Percentiles rank a stretch among this genome's conserved stretches.
phyloP scores from a whole-genome alignment of 2,797 vertebrate species.

The Enteromius trimaculatus region DNA sequence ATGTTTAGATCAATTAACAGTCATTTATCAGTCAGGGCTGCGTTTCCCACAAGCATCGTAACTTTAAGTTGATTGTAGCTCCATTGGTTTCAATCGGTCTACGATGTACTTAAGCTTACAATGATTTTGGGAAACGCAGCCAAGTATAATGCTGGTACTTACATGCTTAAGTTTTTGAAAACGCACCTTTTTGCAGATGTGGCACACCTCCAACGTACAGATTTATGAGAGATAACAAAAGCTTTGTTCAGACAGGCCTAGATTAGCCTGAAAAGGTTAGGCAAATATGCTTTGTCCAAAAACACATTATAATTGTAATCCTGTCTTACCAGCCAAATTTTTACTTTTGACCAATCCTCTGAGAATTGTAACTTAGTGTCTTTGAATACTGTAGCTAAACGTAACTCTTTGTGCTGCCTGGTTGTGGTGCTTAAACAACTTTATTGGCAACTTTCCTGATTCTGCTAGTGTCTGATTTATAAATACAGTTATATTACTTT shows the following conservation, averaged over 20 bases:
- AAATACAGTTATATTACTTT: neutral
- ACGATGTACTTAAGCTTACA: too few relatives aligned
- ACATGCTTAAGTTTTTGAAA: conserved; percentile 9
- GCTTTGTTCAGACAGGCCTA: conserved; percentile 1
- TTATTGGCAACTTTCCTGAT: neutral
- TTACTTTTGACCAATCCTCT: neutral
- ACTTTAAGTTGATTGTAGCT: too few relatives aligned
- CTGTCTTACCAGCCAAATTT: neutral
- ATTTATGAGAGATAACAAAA: neutral
- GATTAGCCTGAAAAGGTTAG: neutral
- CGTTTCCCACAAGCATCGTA: too few relatives aligned
- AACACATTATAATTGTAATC: conserved; percentile 3
- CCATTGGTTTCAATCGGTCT: too few relatives aligned
- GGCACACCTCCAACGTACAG: neutral
- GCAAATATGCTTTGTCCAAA: neutral
- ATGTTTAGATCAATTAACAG: neutral
- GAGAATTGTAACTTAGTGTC: neutral
- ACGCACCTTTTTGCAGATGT: neutral
- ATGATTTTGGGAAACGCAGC: too few relatives aligned
- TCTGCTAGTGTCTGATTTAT: neutral
- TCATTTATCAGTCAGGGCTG: neutral
- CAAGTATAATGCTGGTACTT: neutral
- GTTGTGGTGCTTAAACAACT: conserved; percentile 7
- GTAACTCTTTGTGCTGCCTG: neutral
- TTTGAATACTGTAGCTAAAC: conserved; percentile 1